Conservation (phyloP, 53 echinoderm and acorn worm species). For the Crossaster papposus region DNA sequence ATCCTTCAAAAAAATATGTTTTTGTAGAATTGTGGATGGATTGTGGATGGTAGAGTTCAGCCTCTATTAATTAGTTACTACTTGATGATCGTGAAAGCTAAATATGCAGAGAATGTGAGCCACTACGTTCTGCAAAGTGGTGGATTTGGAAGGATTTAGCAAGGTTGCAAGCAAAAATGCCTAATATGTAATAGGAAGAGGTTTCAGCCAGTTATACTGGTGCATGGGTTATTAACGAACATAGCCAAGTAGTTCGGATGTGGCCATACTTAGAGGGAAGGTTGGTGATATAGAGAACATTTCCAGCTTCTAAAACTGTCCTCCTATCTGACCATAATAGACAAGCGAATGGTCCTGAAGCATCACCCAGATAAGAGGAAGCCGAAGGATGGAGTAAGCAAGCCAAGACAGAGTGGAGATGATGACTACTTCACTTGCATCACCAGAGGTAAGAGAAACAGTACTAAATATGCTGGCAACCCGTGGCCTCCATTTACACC, state of each 20-base stretch:
- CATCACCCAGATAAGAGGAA: constrained; percentile 97
- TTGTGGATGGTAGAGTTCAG: background rate
- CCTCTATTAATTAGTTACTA: no score
- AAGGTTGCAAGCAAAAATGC: no score
- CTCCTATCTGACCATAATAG: constrained; percentile 48
- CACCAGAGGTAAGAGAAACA: constrained; percentile 98
- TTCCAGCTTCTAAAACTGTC: no score
- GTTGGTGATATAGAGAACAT: background rate
- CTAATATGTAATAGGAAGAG: no score
- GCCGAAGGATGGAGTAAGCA: constrained; percentile 45
- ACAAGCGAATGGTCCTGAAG: constrained; percentile 92
- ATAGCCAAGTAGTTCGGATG: background rate
- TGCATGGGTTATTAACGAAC: background rate
- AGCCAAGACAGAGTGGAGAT: constrained; percentile 73
- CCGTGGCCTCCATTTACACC: no score
- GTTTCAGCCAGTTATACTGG: background rate
- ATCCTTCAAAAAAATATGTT: no score
- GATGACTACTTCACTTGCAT: constrained; percentile 96
- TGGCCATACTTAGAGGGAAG: background rate
- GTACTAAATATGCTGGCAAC: no score
- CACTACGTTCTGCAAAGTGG: no score
- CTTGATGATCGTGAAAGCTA: no score
- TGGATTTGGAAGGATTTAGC: no score
- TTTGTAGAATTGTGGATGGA: background rate
- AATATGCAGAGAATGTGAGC: no score